Evolutionary conservation across 92 coral and sea anemone species (phyloP), one percentile per base, ranked within the genome.

Genomic region (Anthopleura xanthogrammica): DNA sequence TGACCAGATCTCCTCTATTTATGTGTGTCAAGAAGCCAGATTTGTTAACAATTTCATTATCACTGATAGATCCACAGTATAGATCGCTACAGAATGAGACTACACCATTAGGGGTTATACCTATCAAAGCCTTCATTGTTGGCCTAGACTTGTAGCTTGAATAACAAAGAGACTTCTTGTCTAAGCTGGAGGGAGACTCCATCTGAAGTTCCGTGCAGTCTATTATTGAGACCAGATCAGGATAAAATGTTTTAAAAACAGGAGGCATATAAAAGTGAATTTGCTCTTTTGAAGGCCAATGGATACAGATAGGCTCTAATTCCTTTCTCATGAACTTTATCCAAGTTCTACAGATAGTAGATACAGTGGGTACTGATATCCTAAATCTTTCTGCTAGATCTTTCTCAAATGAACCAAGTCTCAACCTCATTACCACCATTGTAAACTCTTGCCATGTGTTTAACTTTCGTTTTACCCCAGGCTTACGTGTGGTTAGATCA

Each of bases 191-290:
- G 22, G 94, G 92, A 80, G 90, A 75, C 66, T 91, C 91, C 91
- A 91, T 85, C 81, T 91, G 80, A 12, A 88, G 77, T 60, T 91
- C 91, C 52, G 90, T 91, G 80, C 92, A 91, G 73, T 91, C 92
- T 81, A 91, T 91, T 68, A 91, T 82, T 83, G 86, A 84, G 19
- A 87, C 91, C 76, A 88, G 80, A 66, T 73, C 75, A 77, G 94
- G 87, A 83, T 90, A 88, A 48, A 83, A 65, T 77, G 77, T 75
- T 79, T 84, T 88, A 55, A 90, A 88, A 29, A 77, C 66, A 16
- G 89, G 77, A 83, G 94, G 94, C 91, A 90, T 90, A 74, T 52
- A 88, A 50, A 88, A 80, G 22, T 84, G 50, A 56, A 88, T 84
- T 79, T 90, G 91, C 70, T 85, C 91, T 50, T 50, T 50, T 5